A percentile compares a stretch with the other conserved stretches of the same genome.
These are phyloP conservation scores for Chrysolina haemoptera DNA, from an alignment of 2,888 invertebrate genomes.

Conservation along the genomic window DNA sequence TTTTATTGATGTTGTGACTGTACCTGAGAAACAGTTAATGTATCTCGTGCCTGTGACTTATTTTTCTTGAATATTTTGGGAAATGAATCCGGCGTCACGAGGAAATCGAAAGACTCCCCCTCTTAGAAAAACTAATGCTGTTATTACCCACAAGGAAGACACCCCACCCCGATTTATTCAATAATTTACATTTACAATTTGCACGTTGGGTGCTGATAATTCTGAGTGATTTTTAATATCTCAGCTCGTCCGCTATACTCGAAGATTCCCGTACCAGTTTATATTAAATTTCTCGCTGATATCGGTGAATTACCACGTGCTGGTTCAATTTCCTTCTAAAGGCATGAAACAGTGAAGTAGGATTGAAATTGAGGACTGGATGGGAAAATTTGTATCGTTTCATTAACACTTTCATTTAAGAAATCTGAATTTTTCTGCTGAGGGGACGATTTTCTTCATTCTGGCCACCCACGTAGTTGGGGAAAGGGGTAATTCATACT, in stretches of 20 bases:
- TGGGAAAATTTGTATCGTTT: no score
- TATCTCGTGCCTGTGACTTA: not conserved
- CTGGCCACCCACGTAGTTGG: no score
- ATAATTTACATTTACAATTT: conserved; percentile 13
- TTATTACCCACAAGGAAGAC: conserved; percentile 18
- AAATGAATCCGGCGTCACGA: conserved; percentile 8
- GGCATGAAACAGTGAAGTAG: not conserved
- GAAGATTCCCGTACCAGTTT: conserved; percentile 29
- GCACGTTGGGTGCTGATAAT: conserved; percentile 25
- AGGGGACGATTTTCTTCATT: no score
- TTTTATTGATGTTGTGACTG: no score
- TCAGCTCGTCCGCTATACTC: conserved; percentile 29
- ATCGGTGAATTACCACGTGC: not conserved
- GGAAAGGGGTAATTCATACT: no score
- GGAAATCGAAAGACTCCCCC: conserved; percentile 25
- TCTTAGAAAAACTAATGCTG: not conserved
- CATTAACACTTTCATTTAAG: no score
- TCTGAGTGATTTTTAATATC: conserved; percentile 36
- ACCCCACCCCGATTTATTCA: conserved; percentile 2
- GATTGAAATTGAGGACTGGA: not conserved
- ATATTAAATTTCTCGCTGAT: conserved; percentile 28
- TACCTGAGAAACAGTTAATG: not conserved
- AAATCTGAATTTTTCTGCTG: no score
- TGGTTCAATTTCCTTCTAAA: conserved; percentile 3
- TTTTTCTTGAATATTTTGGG: not conserved